These are phyloP conservation scores for Sinopyrophorus schimmeli DNA, from an alignment of 2,888 invertebrate species.

Conservation along the genomic window DNA sequence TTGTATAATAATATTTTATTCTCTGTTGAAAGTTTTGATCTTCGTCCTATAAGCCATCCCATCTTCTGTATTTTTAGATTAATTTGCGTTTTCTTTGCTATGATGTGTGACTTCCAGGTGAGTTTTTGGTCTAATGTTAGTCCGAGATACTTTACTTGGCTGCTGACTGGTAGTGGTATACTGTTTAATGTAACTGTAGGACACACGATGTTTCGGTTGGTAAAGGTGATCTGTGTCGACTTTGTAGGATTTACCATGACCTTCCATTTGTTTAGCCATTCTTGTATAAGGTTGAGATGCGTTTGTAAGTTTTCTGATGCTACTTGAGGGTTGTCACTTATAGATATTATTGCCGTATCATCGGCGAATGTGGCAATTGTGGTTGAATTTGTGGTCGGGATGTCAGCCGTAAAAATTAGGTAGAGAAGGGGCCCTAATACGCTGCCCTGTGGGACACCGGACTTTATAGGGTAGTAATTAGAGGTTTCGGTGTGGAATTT, in stretches of 20 bases:
- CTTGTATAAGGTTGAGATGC: constrained; percentile 20
- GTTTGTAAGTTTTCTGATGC: constrained; percentile 28
- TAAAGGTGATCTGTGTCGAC: too few species aligned
- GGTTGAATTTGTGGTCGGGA: constrained; percentile 20
- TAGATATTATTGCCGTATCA: constrained; percentile 24
- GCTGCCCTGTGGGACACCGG: constrained; percentile 11
- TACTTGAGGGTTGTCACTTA: constrained; percentile 10
- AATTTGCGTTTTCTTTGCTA: constrained; percentile 9
- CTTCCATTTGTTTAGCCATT: constrained; percentile 29
- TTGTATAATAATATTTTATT: too few species aligned
- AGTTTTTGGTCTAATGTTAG: not conserved
- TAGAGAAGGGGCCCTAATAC: constrained; percentile 16
- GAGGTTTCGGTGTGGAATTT: constrained; percentile 11
- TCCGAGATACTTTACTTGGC: constrained; percentile 7
- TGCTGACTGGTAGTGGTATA: constrained; percentile 7
- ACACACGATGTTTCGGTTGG: too few species aligned
- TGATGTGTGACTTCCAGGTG: constrained; percentile 3
- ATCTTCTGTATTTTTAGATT: constrained; percentile 13
- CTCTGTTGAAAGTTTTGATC: constrained; percentile 7
- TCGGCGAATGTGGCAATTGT: constrained; percentile 24
- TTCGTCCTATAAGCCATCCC: constrained; percentile 4
- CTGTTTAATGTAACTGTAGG: constrained; percentile 5
- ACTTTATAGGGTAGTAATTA: constrained; percentile 12
- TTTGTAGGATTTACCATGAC: constrained; percentile 24
- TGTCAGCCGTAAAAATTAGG: constrained; percentile 23